Conservation (phyloP, 2,888 invertebrate genomes). For the Glaucopsyche alexis region DNA sequence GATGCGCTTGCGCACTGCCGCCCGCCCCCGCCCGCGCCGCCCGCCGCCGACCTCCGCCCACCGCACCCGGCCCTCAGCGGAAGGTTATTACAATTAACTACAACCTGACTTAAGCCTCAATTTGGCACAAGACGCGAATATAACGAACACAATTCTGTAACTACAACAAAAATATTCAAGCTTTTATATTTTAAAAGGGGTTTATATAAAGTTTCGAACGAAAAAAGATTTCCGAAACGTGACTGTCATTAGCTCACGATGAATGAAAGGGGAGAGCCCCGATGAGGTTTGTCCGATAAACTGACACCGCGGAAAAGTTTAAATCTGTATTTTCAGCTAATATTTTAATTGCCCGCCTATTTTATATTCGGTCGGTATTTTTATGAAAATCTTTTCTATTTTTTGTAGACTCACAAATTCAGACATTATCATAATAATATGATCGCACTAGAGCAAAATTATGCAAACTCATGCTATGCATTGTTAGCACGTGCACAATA, state of each 20-base stretch:
- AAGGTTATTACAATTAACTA: slow-evolving; percentile 72
- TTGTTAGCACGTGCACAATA: slow-evolving; percentile 4
- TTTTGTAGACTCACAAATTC: background rate
- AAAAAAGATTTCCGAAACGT: background rate
- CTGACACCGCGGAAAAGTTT: background rate
- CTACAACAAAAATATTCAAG: slow-evolving; percentile 28
- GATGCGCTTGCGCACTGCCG: slow-evolving; percentile 66
- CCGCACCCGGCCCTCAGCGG: slow-evolving; percentile 45
- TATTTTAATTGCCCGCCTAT: slow-evolving; percentile 15
- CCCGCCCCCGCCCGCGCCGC: slow-evolving; percentile 38
- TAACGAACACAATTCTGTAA: slow-evolving; percentile 43
- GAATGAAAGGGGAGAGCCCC: slow-evolving; percentile 7
- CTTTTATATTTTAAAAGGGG: slow-evolving; percentile 16
- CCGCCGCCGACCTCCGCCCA: slow-evolving; percentile 36
- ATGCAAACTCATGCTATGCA: background rate
- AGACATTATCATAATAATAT: slow-evolving; percentile 1
- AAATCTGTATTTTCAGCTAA: background rate
- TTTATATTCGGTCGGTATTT: slow-evolving; percentile 20
- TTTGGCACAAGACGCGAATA: slow-evolving; percentile 56
- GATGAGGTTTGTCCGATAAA: slow-evolving; percentile 22
- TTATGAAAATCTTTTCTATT: slow-evolving; percentile 17
- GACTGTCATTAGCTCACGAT: slow-evolving; percentile 12
- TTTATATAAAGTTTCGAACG: background rate
- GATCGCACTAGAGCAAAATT: background rate
- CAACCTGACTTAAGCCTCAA: slow-evolving; percentile 61